A percentile compares a stretch with the other conserved stretches of the same genome.
These are phyloP conservation scores for Prionailurus viverrinus DNA, from an alignment of 2,113 vertebrate genomes.

Conservation along the genomic window DNA sequence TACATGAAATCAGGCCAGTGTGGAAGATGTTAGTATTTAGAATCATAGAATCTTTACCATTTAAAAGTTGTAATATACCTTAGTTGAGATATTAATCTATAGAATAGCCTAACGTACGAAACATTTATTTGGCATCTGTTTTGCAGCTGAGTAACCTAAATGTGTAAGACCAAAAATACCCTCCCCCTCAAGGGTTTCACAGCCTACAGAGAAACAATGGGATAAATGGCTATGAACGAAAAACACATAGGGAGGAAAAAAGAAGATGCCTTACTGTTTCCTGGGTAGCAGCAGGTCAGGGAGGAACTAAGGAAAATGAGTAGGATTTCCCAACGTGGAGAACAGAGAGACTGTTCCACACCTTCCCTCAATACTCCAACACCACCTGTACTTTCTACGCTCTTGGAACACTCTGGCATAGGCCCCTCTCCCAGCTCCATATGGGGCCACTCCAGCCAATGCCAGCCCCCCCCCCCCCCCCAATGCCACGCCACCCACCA, in stretches of 20 bases:
- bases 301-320: not conserved
- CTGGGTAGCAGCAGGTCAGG: not conserved
- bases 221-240: not conserved
- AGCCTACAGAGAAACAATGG: not conserved
- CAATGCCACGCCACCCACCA: not conserved
- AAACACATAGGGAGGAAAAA: not conserved
- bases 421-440: not conserved
- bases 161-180: not conserved
- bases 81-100: not conserved
- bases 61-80: conserved; percentile 5
- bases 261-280: not conserved
- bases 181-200: not conserved
- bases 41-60: not conserved
- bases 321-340: not conserved
- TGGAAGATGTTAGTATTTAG: not conserved
- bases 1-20: conserved; percentile 9
- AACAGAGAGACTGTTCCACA: not conserved
- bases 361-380: not conserved
- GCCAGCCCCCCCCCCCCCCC: not conserved
- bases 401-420: not conserved
- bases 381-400: not conserved
- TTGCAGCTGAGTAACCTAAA: not conserved
- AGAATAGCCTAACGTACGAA: not conserved
- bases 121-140: not conserved
- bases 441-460: not conserved